Evolutionary conservation across 92 coral and sea anemone species (phyloP), one percentile per base, ranked within the genome.

Genomic region (Porites lobata): DNA sequence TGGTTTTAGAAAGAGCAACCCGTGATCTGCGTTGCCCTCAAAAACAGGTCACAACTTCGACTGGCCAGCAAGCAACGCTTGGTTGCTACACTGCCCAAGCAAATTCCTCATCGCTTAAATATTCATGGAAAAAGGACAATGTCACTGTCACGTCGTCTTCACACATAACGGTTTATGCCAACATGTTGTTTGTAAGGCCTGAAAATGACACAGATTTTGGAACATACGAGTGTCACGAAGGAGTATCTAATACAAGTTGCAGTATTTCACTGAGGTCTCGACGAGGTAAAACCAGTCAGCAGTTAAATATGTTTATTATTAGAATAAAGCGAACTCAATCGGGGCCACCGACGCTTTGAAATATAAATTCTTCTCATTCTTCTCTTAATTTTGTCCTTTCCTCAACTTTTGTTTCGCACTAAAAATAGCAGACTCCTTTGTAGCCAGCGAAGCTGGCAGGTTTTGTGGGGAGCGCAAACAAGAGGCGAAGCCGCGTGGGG

Each of bases 161-260:
- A 22, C 50, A 62, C 69, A 2, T 74, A 18, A 15, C 59, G 9
- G 54, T 63, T 43, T 50, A 43, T 58, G 81, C 4, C 9, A 75
- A 75, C 72, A 26, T 84, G 26, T 38, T 84, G 52, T 73, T 84
- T 24, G 63, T 84, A 50, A 84, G 81, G 14, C 87, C 87, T 14
- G 1, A 62, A 80, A 50, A 73, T 47, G 38, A 17, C 2, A 14
- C 72, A 20, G 87, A 84, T 32, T 84, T 73, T 62, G 87, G 87
- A 65, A 50, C 59, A 29, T 84, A 84, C 13, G 59, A 50, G 50
- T 84, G 87, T 74, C 59, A 74, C 26, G 80, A 74, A 61, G 87
- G 72, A 59, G 58, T 64, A 72, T 21, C 72, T 2, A 14, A 6
- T 21, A 29, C 65, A 15, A 50, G 7, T 8, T 84, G 87, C 24